phyloP scores from a whole-genome alignment of 2,888 invertebrate genomes.

The Schizotus pectinicornis region DNA sequence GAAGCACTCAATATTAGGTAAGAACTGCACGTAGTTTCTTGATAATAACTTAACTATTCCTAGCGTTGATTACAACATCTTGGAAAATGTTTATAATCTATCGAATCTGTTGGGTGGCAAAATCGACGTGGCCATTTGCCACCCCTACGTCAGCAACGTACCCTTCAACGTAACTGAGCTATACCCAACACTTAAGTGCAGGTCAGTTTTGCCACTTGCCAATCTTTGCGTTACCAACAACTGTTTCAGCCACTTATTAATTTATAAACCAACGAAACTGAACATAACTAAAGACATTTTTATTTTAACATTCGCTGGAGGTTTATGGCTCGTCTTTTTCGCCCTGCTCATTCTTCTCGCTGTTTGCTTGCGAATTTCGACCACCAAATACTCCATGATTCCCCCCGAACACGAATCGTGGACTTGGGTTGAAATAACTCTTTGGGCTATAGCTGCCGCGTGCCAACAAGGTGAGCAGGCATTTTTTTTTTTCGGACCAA shows the following conservation, averaged over 20 bases:
- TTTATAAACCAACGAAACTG: conserved; percentile 44
- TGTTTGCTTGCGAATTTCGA: conserved; percentile 43
- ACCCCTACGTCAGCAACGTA: conserved; percentile 4
- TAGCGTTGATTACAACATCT: not conserved
- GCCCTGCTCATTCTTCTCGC: conserved; percentile 44
- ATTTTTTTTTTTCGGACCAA: not conserved
- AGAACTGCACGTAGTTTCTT: not conserved
- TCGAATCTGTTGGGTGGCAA: not conserved
- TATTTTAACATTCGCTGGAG: conserved; percentile 49
- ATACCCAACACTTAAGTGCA: conserved; percentile 21
- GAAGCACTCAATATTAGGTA: conserved; percentile 27
- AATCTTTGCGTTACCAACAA: not conserved
- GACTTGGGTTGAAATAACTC: conserved; percentile 51
- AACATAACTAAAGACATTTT: conserved; percentile 50
- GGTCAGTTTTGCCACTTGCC: conserved; percentile 6
- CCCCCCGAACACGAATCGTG: conserved; percentile 40
- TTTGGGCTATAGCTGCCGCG: conserved; percentile 54
- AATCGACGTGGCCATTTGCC: conserved; percentile 25
- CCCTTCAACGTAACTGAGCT: conserved; percentile 3
- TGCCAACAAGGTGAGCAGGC: conserved; percentile 50
- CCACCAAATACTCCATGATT: conserved; percentile 39
- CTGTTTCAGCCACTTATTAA: conserved; percentile 19
- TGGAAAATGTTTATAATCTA: not conserved
- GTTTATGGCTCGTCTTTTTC: conserved; percentile 49
- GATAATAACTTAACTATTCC: not conserved